phyloP scores from a whole-genome alignment of 2,888 invertebrate genomes.

The Melanophora roralis region DNA sequence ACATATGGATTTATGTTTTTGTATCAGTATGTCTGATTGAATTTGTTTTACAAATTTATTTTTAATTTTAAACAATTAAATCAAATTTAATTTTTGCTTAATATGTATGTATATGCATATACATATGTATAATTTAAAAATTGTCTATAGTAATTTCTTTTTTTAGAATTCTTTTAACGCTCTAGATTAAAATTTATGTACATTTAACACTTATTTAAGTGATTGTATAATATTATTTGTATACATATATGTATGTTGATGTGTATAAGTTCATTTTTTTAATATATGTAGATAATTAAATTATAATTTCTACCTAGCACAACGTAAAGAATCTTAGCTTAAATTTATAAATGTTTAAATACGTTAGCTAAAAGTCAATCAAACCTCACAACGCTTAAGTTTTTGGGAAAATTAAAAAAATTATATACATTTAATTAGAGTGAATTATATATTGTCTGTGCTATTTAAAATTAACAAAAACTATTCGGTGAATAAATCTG shows the following conservation, averaged over 20 bases:
- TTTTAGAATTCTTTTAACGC: constrained; percentile 62
- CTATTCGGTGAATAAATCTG: too few relatives aligned
- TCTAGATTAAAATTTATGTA: constrained; percentile 40
- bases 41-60: not conserved
- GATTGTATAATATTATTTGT: not conserved
- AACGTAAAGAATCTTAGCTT: too few relatives aligned
- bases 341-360: too few relatives aligned
- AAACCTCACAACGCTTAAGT: too few relatives aligned
- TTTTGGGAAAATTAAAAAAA: too few relatives aligned
- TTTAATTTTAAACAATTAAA: too few relatives aligned
- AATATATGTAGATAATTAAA: too few relatives aligned
- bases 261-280: not conserved
- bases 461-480: too few relatives aligned
- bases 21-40: too few relatives aligned
- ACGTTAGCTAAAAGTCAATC: too few relatives aligned
- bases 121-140: not conserved
- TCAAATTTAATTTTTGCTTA: not conserved
- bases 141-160: not conserved
- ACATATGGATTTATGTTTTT: not conserved
- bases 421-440: not conserved
- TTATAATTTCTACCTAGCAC: too few relatives aligned
- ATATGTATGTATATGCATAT: too few relatives aligned
- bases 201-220: constrained; percentile 8
- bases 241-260: not conserved
- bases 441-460: not conserved